These are phyloP conservation scores for Picus viridis DNA, from an alignment of 2,797 vertebrate species.

Conservation along the genomic window DNA sequence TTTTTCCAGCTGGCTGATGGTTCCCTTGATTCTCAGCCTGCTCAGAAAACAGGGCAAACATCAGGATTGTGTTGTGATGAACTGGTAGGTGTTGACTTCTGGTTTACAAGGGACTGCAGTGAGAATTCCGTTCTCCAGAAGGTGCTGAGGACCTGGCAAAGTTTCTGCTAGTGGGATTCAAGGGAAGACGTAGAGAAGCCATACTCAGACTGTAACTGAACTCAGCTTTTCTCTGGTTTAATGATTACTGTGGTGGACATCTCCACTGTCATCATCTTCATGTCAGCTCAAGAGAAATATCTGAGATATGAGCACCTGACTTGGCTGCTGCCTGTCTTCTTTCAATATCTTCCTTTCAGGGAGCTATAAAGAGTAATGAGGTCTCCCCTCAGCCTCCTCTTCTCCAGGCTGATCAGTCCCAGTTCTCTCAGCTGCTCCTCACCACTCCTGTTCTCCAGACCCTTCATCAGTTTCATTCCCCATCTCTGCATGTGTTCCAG, in stretches of 20 bases:
- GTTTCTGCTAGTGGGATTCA: background rate
- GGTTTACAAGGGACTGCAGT: background rate
- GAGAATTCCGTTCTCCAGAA: background rate
- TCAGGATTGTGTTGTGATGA: background rate
- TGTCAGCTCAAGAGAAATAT: background rate
- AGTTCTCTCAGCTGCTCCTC: no score
- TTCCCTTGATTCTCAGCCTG: slow-evolving; percentile 22
- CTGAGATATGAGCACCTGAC: background rate
- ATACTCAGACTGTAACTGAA: background rate
- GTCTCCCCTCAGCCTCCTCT: no score
- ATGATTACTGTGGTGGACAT: background rate
- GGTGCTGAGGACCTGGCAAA: background rate
- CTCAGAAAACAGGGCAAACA: slow-evolving; percentile 16
- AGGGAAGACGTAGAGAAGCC: background rate
- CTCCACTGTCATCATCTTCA: background rate
- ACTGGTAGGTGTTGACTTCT: background rate
- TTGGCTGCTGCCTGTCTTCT: background rate
- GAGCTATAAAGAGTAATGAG: no score
- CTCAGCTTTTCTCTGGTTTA: background rate
- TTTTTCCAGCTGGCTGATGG: background rate
- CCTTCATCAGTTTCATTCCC: no score
- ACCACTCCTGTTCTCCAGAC: no score
- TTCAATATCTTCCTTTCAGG: background rate
- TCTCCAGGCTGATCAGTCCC: no score
- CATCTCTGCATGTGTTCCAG: no score